Conservation (phyloP, 2,113 vertebrate genomes). For the Hippolais icterina region DNA sequence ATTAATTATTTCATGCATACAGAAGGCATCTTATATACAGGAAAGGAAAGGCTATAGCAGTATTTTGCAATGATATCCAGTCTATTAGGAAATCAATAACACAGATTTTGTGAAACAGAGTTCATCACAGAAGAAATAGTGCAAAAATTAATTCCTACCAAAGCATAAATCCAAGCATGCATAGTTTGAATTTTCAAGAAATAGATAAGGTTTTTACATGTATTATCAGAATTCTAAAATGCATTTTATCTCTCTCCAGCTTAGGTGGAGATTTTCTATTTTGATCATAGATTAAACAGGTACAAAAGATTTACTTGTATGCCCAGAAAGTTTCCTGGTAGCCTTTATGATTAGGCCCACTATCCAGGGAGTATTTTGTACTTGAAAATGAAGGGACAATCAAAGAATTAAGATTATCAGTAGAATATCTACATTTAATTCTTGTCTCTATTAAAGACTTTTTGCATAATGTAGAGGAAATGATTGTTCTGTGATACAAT, state of each 20-base stretch:
- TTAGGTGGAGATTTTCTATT: constrained; percentile 31
- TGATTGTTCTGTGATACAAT: constrained; percentile 39
- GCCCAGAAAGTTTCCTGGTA: background rate
- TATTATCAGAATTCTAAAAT: background rate
- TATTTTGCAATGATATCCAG: constrained; percentile 51
- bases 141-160: constrained; percentile 40
- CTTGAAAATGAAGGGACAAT: constrained; percentile 12
- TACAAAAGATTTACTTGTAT: constrained; percentile 49
- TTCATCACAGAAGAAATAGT: background rate
- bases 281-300: background rate
- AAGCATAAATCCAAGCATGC: constrained; percentile 36
- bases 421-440: constrained; percentile 29
- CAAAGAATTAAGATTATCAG: constrained; percentile 29
- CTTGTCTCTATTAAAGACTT: background rate
- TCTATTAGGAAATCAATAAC: constrained; percentile 51
- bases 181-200: background rate
- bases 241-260: background rate
- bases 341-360: background rate
- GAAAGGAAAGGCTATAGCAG: constrained; percentile 14
- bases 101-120: constrained; percentile 8
- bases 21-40: constrained; percentile 9
- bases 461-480: background rate
- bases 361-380: background rate
- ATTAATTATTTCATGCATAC: constrained; percentile 53
- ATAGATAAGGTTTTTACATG: constrained; percentile 12